Conservation (phyloP, 1,140 invertebrate species). For the Lineus longissimus region DNA sequence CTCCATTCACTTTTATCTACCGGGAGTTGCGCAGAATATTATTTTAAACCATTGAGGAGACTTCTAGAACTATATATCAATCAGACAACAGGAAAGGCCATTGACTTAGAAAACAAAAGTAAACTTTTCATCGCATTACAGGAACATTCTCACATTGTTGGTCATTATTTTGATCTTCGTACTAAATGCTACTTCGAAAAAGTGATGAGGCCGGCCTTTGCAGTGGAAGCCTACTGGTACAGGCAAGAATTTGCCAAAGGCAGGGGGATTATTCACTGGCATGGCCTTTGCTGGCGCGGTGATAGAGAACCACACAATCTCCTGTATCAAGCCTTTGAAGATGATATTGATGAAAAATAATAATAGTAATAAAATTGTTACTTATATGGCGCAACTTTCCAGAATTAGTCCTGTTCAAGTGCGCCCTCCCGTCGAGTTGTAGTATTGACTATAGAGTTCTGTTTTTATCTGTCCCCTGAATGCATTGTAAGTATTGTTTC, state of each 20-base stretch:
- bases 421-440: no score
- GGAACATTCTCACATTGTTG: constrained; percentile 1
- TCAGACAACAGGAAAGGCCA: background rate
- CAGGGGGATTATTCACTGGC: constrained; percentile 24
- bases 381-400: background rate
- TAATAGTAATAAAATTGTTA: no score
- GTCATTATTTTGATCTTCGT: constrained; percentile 23
- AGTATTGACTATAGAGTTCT: no score
- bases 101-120: background rate
- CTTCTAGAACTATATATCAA: background rate
- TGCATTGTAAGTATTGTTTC: no score
- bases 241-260: constrained; percentile 25
- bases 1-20: background rate
- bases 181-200: constrained; percentile 15
- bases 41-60: background rate
- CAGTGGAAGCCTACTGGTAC: constrained; percentile 22
- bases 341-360: constrained; percentile 14
- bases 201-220: constrained; percentile 12
- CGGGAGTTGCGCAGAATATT: background rate
- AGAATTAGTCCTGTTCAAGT: no score
- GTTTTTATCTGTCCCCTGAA: no score
- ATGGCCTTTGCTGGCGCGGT: constrained; percentile 23
- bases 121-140: background rate
- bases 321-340: constrained; percentile 22
- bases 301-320: constrained; percentile 24